Conservation (phyloP, 2,888 invertebrate genomes). For the Aplocera efformata region DNA sequence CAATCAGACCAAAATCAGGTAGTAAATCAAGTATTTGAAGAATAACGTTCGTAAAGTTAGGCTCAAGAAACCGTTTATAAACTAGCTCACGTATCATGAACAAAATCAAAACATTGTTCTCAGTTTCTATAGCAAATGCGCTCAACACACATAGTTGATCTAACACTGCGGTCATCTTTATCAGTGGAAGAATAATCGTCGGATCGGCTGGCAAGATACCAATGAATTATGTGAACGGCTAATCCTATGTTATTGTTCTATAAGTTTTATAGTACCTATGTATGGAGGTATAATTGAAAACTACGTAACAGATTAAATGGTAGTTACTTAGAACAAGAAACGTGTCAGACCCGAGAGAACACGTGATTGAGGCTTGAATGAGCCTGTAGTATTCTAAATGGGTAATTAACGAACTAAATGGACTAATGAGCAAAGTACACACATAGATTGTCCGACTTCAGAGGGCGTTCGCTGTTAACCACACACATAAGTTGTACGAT, state of each 20-base stretch:
- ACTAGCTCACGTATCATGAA: background rate
- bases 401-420: no score
- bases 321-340: no score
- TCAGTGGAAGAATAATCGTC: conserved; percentile 14
- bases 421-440: no score
- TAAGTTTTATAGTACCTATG: conserved; percentile 14
- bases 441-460: no score
- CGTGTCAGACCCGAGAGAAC: no score
- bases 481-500: no score
- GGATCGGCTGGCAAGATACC: conserved; percentile 17
- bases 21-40: no score
- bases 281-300: conserved; percentile 13
- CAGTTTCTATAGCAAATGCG: background rate
- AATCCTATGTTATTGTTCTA: conserved; percentile 25
- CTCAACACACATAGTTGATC: conserved; percentile 5
- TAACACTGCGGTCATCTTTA: background rate
- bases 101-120: conserved; percentile 1
- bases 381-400: background rate
- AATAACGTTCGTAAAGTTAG: no score
- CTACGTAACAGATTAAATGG: background rate
- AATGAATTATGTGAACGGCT: conserved; percentile 25
- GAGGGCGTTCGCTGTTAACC: no score
- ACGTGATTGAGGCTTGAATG: background rate
- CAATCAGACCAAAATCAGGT: no score
- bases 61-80: background rate